Evolutionary conservation across 2,888 invertebrate genomes (phyloP).

Genomic region (Melanargia galathea): DNA sequence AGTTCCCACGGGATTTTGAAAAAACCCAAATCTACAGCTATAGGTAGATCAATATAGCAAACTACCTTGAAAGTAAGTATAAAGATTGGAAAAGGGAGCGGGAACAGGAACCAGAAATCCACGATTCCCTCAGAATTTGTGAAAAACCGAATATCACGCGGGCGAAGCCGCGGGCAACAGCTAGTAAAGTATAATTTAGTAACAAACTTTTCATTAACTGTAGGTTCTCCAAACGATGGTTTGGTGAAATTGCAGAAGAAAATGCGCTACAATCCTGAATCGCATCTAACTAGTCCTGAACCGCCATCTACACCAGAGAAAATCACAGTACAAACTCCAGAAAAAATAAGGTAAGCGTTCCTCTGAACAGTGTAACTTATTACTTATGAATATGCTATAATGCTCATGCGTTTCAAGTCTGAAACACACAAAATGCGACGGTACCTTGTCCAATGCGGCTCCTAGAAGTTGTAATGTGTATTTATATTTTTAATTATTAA

Average conservation of each 20-base stretch:
- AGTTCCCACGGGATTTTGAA: too few relatives aligned
- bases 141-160: too few relatives aligned
- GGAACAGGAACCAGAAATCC: too few relatives aligned
- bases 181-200: not conserved
- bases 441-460: too few relatives aligned
- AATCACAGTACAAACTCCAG: conserved; percentile 30
- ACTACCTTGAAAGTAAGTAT: too few relatives aligned
- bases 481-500: too few relatives aligned
- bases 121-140: too few relatives aligned
- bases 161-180: too few relatives aligned
- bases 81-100: too few relatives aligned
- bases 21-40: too few relatives aligned
- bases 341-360: conserved; percentile 45
- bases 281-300: conserved; percentile 21
- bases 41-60: too few relatives aligned
- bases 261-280: conserved; percentile 12
- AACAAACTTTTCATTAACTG: not conserved
- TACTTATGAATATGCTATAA: not conserved
- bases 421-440: not conserved
- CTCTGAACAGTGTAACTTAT: not conserved
- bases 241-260: conserved; percentile 58
- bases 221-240: conserved; percentile 34
- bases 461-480: too few relatives aligned
- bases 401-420: not conserved
- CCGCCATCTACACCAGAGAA: conserved; percentile 43